Evolutionary conservation across 2,797 vertebrate genomes (phyloP), one percentile per base, ranked within the genome.

Genomic region (Babyrousa celebensis): DNA sequence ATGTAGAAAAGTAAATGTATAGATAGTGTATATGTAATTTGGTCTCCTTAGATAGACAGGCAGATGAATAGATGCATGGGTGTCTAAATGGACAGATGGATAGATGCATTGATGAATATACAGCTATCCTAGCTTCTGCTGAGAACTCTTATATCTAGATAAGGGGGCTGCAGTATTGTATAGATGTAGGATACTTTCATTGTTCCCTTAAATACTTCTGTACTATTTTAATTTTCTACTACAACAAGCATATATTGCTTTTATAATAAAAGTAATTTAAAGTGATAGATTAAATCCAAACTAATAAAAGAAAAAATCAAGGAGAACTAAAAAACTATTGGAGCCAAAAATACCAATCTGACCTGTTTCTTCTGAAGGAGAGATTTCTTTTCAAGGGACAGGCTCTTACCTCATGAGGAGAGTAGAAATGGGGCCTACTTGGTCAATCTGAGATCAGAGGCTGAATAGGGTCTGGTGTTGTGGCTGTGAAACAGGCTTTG

Each of bases 211-310:
- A 75, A 63, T 71, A 78, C 43, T 43, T 82, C 18, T 72, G 3
- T 67, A 74, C 10, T 70, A 11, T 85, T 91, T 93, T 80, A 72
- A 86, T 92, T 92, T 94, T 94, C 83, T 7, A 95, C 43, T 72
- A 70, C 2, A 89, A 68, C 80, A 83, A 85, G 2, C 21, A 79
- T 43, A 2, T 25, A 54, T 75, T 77, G 9, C n/a, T 60, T 93
- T 86, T 43, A 6, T 60, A 75, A 71, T 85, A 88, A 54, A 89
- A 95, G 52, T 25, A 11, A 82, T 95, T 89, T 21, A 68, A 94
- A 74, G 40, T 67, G 15, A 94, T 54, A 67, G 20, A 78, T 83
- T 89, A 85, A 63, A 82, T 88, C 5, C 18, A 93, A 74, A 74
- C 12, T 25, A 83, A 58, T 15, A 36, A 88, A 87, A 75, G 20